A percentile compares a stretch with the other conserved stretches of the same genome.
These are phyloP conservation scores for Orthosia gracilis DNA, from an alignment of 2,888 invertebrate genomes.

Conservation along the genomic window DNA sequence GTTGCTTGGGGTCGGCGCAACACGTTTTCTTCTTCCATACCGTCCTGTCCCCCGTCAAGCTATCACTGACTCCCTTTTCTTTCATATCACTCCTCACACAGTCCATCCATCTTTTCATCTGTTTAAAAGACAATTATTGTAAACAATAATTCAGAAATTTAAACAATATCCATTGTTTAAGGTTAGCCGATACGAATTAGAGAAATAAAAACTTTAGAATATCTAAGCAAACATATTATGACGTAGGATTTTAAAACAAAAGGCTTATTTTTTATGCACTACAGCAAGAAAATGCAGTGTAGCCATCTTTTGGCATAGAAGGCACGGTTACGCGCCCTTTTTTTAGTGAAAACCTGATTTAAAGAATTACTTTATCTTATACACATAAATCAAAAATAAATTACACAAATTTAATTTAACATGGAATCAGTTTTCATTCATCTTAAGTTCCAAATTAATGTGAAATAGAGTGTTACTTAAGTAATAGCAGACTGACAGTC, in stretches of 20 bases:
- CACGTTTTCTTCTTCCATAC: too few species aligned
- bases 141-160: neutral
- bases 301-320: neutral
- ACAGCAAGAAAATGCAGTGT: neutral
- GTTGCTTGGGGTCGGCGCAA: too few species aligned
- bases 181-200: neutral
- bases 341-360: too few species aligned
- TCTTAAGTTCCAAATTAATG: too few species aligned
- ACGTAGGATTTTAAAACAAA: slow-evolving; percentile 16
- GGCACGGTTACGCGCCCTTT: neutral
- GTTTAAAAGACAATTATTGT: neutral
- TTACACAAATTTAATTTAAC: too few species aligned
- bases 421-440: too few species aligned
- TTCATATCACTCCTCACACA: too few species aligned
- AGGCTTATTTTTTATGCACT: neutral
- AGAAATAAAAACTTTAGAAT: neutral
- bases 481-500: neutral
- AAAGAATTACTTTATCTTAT: too few species aligned
- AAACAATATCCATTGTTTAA: neutral
- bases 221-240: neutral
- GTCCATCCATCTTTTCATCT: too few species aligned
- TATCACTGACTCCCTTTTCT: too few species aligned
- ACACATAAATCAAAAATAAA: too few species aligned
- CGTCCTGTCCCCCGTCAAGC: too few species aligned
- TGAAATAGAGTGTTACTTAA: neutral